Evolutionary conservation across 2,113 vertebrate species (phyloP).

Genomic region (Sarotherodon lohbergeri): DNA sequence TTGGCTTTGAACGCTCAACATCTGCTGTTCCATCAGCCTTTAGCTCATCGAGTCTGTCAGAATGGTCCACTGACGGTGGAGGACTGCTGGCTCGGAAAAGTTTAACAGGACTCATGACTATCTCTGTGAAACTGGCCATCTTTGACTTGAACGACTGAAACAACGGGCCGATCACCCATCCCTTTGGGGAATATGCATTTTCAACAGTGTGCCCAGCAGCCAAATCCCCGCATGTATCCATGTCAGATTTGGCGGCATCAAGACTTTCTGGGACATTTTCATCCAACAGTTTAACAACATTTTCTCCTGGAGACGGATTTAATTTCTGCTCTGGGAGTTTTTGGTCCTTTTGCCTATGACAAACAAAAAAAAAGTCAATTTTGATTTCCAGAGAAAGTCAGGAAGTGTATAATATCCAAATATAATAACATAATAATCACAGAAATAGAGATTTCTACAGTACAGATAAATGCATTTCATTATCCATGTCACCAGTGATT

Average conservation of each 20-base stretch:
- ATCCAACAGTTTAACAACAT: background rate
- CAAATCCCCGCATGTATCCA: background rate
- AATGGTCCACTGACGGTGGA: background rate
- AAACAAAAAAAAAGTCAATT: background rate
- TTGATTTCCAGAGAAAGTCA: background rate
- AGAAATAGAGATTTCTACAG: background rate
- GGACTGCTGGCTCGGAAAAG: constrained; percentile 59
- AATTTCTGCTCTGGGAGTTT: background rate
- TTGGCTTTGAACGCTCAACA: background rate
- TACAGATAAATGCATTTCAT: background rate
- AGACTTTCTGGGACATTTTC: background rate
- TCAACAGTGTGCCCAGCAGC: background rate
- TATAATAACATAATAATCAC: background rate
- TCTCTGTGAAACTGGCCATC: constrained; percentile 86
- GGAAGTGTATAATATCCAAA: background rate
- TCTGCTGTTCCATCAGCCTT: background rate
- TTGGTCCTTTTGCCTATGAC: constrained; percentile 9
- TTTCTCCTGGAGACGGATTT: background rate
- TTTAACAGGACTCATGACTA: constrained; percentile 81
- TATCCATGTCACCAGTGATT: background rate
- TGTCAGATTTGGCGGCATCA: background rate
- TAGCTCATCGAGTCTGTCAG: background rate
- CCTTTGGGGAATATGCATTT: constrained; percentile 33
- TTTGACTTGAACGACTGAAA: constrained; percentile 83
- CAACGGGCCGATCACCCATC: constrained; percentile 81